These are phyloP conservation scores for Eptesicus fuscus DNA, from an alignment of 2,113 vertebrate genomes.

Conservation along the genomic window DNA sequence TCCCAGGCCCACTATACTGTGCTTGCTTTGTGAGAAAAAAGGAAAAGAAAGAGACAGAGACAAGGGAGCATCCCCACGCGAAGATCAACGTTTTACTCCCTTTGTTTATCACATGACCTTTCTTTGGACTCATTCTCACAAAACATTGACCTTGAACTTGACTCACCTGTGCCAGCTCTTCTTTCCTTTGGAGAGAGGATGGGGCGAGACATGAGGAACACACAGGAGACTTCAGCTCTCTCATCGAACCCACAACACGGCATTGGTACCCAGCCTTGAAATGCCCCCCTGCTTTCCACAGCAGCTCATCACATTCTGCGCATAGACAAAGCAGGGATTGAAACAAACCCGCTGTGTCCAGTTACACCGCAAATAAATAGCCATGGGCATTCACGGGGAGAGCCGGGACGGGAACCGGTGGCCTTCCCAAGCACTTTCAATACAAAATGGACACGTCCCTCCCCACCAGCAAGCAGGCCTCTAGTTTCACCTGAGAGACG, in stretches of 20 bases:
- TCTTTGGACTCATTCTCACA: background rate
- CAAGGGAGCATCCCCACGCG: background rate
- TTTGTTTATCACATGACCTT: background rate
- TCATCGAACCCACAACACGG: background rate
- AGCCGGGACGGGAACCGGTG: background rate
- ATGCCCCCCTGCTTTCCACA: background rate
- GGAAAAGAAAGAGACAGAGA: background rate
- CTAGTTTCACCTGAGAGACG: background rate
- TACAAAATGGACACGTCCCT: background rate
- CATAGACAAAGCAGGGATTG: too few species aligned
- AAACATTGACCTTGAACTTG: background rate
- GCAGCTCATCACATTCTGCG: background rate
- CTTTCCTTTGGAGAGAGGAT: background rate
- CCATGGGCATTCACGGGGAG: background rate
- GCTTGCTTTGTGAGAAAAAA: background rate
- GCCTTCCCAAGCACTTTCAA: background rate
- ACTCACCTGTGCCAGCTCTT: background rate
- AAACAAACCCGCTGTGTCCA: background rate
- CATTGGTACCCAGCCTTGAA: background rate
- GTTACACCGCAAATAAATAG: background rate
- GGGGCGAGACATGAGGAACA: background rate
- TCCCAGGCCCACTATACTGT: too few species aligned
- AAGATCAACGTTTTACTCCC: background rate
- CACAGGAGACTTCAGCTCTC: background rate
- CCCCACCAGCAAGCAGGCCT: background rate